Evolutionary conservation across 2,888 invertebrate species (phyloP).

Genomic region (Cosmia trapezina): DNA sequence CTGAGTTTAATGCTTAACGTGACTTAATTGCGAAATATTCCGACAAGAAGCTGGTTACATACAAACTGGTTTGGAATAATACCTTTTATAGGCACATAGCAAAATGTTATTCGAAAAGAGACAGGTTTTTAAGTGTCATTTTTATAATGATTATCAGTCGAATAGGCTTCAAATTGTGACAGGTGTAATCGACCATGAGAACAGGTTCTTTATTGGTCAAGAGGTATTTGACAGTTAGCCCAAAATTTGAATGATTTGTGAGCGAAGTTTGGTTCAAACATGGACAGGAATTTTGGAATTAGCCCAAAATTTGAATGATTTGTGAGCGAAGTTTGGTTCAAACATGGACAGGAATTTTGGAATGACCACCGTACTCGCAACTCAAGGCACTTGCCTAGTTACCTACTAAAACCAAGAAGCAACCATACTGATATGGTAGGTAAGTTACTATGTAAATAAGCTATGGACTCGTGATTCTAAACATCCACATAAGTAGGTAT

Average conservation of each 20-base stretch:
- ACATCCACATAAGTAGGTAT: neutral
- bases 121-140: conserved; percentile 33
- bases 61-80: conserved; percentile 59
- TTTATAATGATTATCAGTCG: conserved; percentile 18
- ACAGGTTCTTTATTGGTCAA: conserved; percentile 29
- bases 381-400: neutral
- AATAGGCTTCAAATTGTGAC: conserved; percentile 24
- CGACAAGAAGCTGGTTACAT: conserved; percentile 56
- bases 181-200: conserved; percentile 39
- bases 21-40: conserved; percentile 66
- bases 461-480: neutral
- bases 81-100: conserved; percentile 37
- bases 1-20: conserved; percentile 62
- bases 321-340: too few relatives aligned
- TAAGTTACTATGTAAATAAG: neutral
- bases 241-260: conserved; percentile 2
- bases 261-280: neutral
- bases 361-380: neutral
- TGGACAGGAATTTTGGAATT: neutral
- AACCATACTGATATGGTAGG: neutral
- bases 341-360: neutral
- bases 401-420: neutral
- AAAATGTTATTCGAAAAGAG: conserved; percentile 40
- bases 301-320: too few relatives aligned
- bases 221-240: neutral